phyloP scores from a whole-genome alignment of 1,140 invertebrate genomes.

The Ceratosolen solmsi region DNA sequence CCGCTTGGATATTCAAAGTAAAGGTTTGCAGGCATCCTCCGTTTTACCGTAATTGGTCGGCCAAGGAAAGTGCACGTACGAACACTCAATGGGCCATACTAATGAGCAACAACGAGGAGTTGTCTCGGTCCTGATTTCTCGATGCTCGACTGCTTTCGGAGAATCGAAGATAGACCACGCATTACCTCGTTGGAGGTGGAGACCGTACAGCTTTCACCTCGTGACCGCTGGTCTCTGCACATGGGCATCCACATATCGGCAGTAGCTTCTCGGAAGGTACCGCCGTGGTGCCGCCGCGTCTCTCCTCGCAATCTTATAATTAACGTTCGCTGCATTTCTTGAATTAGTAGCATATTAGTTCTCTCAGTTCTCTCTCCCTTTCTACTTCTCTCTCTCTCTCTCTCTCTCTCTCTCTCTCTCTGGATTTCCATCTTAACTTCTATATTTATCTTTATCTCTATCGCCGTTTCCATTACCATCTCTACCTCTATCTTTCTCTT shows the following conservation, averaged over 20 bases:
- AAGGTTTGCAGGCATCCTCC: neutral
- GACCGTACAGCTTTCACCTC: slow-evolving; percentile 18
- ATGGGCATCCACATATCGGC: neutral
- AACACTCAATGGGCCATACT: neutral
- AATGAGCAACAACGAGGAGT: neutral
- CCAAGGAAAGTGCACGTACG: neutral
- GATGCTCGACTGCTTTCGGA: neutral
- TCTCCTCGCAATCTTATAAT: slow-evolving; percentile 48
- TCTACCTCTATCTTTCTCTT: too few species aligned
- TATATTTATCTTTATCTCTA: too few species aligned
- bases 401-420: slow-evolving; percentile 22
- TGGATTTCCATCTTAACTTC: neutral
- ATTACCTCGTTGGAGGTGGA: neutral
- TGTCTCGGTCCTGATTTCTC: neutral
- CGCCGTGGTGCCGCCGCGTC: neutral
- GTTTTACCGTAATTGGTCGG: neutral
- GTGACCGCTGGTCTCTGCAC: neutral
- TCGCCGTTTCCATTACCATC: neutral
- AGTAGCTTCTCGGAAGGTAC: neutral
- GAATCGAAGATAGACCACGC: neutral
- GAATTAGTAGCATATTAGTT: slow-evolving; percentile 59
- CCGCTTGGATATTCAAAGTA: neutral
- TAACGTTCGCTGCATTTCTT: slow-evolving; percentile 48
- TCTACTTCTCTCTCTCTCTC: neutral
- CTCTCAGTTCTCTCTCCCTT: slow-evolving; percentile 13